Evolutionary conservation across 2,888 invertebrate species (phyloP), one percentile per base, ranked within the genome.

Genomic region (Chaitophorus viminalis): DNA sequence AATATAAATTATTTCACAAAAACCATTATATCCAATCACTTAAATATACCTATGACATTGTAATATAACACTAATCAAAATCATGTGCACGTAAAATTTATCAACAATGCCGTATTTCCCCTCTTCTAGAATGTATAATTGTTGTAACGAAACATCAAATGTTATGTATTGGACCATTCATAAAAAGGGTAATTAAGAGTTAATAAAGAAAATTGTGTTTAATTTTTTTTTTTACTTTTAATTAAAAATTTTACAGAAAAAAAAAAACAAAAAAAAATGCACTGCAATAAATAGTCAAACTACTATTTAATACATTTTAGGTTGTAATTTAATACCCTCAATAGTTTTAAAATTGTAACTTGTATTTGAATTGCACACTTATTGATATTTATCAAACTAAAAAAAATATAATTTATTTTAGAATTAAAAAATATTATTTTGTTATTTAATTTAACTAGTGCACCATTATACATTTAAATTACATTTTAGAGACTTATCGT

Each of bases 141-240:
- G 29, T 29, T 76, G 17, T 68, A 68, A 65, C 29, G 29, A 75
- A 74, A 75, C 29, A 11, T 60, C 17, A 54, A 33, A 74, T 29
- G 29, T 76, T 84, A 65, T 76, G 76, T 84, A 84, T 46, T 68
- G 60, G 76, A 84, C 76, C 76, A 84, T 65, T 84, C 76, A 76
- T 76, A 76, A 76, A 65, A 84, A 84, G 84, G 84, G 84, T 84
- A 84, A 84, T 76, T 84, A 84, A 33, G 17, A 84, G 31, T 68
- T 84, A 76, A 52, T 46, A 25, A 54, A 75, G 21, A 5, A 31
- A 81, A 70, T 68, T 76, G 31, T 76, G 31, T 76, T 74, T 0
- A 65, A 75, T 75, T 83, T 39, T 76, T 83, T 39, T 65, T 18
- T 82, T 1, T 39, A 31, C 25, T 8, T 46, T 3, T 76, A 65